Evolutionary conservation across 2,888 invertebrate species (phyloP).

Genomic region (Schrankia costaestrigalis): DNA sequence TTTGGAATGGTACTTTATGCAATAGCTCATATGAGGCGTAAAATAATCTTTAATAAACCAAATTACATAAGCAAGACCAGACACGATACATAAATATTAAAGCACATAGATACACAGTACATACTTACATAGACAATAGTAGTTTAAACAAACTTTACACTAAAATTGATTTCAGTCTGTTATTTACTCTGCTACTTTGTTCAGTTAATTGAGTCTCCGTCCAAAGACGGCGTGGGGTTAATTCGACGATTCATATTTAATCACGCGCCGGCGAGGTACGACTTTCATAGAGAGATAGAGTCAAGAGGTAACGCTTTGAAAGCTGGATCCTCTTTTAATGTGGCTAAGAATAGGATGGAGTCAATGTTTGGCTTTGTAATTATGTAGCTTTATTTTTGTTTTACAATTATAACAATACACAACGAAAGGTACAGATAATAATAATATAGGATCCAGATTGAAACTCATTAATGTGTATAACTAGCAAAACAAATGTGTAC

Average conservation of each 20-base stretch:
- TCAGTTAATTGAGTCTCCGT: slow-evolving; percentile 74
- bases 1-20: too few relatives aligned
- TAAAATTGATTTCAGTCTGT: slow-evolving; percentile 69
- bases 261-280: too few relatives aligned
- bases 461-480: too few relatives aligned
- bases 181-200: slow-evolving; percentile 78
- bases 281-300: too few relatives aligned
- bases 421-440: too few relatives aligned
- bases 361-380: slow-evolving; percentile 7
- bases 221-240: slow-evolving; percentile 71
- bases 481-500: too few relatives aligned
- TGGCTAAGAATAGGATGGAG: slow-evolving; percentile 4
- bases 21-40: too few relatives aligned
- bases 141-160: slow-evolving; percentile 64
- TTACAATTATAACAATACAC: too few relatives aligned
- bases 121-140: slow-evolving; percentile 16
- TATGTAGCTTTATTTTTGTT: neutral
- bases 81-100: neutral
- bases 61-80: too few relatives aligned
- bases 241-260: slow-evolving; percentile 79
- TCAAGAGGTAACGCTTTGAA: slow-evolving; percentile 4
- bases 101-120: slow-evolving; percentile 11
- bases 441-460: too few relatives aligned
- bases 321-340: slow-evolving; percentile 6
- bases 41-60: too few relatives aligned